Evolutionary conservation across 1,140 invertebrate species (phyloP).

Genomic region (Pachypeltis micranthus): DNA sequence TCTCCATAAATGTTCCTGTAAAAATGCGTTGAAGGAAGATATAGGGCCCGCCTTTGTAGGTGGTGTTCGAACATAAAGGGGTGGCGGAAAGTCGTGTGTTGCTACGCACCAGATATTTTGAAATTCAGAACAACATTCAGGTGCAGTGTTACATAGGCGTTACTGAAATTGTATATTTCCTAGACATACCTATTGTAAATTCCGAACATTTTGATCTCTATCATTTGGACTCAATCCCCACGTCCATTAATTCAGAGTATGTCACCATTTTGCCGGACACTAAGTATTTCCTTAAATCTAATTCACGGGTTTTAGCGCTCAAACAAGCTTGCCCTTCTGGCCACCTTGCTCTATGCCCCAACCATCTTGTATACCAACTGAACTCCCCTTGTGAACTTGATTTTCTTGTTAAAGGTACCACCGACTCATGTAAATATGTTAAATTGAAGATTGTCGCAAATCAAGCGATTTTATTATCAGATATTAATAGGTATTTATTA

Average conservation of each 20-base stretch:
- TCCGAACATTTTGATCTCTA: not conserved
- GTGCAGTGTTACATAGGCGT: not conserved
- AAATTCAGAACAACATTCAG: not conserved
- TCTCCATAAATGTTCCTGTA: no score
- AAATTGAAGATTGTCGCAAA: not conserved
- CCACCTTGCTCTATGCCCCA: not conserved
- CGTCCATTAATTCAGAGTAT: not conserved
- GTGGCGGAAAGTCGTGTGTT: no score
- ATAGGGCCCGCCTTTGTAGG: no score
- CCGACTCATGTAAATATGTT: not conserved
- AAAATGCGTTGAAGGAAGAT: no score
- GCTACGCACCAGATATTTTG: no score
- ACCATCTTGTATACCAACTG: not conserved
- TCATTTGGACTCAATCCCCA: not conserved
- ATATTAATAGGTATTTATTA: not conserved
- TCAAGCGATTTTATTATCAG: not conserved
- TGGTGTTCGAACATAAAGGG: no score
- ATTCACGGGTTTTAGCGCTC: not conserved
- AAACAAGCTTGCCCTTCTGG: not conserved
- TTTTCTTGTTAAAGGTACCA: not conserved
- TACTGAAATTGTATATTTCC: not conserved
- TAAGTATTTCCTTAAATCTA: not conserved
- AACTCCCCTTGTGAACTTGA: not conserved
- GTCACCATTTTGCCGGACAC: not conserved
- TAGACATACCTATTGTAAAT: not conserved